Evolutionary conservation across 2,888 invertebrate genomes (phyloP), one percentile per base, ranked within the genome.

Genomic region (Molorchus minor): DNA sequence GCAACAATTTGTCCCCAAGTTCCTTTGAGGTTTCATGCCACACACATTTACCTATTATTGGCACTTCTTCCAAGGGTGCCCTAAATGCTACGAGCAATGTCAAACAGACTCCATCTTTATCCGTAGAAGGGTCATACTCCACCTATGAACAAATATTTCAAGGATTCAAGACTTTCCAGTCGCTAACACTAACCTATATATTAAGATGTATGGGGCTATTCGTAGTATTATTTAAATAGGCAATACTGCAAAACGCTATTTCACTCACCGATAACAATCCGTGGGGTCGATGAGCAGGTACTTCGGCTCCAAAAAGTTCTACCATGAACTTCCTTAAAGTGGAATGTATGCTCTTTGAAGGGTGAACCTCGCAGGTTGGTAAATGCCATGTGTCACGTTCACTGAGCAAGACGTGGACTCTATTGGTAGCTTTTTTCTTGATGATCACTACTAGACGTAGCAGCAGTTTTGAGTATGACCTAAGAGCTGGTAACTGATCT

Each of bases 301-400:
- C 87, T 77, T 92, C 93, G 53, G 92, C 89, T 15, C 94, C 94
- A 83, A 95, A 95, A 75, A 95, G 87, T 80, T 95, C 93, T 62
- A 93, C 90, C 93, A 96, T 93, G 78, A 94, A 96, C 77, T 90
- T 90, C 67, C 93, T 87, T 64, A 96, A 80, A 45, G 94, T 93
- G 1, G 94, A 92, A 81, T 95, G 93, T 13, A 95, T 81, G 81
- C 91, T 94, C 75, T 91, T 89, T 35, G 87, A 87, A 21, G 94
- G 94, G 82, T 94, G 92, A 63, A 96, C 88, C 81, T 96, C 94
- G 76, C 93, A 94, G 12, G 90, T 86, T 19, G 96, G 96, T 69
- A 95, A 86, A 82, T 95, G 94, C 75, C 90, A 87, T 20, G 88
- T 85, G 49, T 90, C 90, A 77, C 91, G 90, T 77, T 96, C 94